A percentile compares a stretch with the other conserved stretches of the same genome.
phyloP scores from a whole-genome alignment of 1,140 invertebrate species.

The Drosophila parabipectinata region DNA sequence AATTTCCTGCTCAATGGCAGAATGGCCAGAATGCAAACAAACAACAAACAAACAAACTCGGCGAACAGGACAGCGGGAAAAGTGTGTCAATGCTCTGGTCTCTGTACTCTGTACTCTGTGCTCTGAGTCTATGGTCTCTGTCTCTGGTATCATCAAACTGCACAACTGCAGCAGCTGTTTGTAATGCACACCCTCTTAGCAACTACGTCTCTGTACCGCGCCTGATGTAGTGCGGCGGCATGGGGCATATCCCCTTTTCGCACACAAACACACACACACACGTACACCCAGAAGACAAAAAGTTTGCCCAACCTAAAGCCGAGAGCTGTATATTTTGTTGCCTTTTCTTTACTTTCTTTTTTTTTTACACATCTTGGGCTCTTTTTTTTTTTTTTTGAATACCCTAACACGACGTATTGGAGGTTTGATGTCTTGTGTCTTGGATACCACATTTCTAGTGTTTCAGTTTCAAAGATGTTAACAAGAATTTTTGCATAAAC shows the following conservation, averaged over 20 bases:
- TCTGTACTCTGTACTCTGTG: not conserved
- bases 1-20: slow-evolving; percentile 49
- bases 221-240: too few relatives aligned
- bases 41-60: slow-evolving; percentile 27
- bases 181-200: slow-evolving; percentile 6
- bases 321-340: slow-evolving; percentile 45
- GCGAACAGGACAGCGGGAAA: slow-evolving; percentile 17
- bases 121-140: not conserved
- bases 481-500: too few relatives aligned
- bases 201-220: not conserved
- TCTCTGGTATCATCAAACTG: slow-evolving; percentile 16
- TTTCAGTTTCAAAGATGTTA: too few relatives aligned
- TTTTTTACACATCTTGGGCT: slow-evolving; percentile 22
- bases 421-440: not conserved
- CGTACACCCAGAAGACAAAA: slow-evolving; percentile 21
- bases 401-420: not conserved
- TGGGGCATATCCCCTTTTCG: not conserved
- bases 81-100: slow-evolving; percentile 48
- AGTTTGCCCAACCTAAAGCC: slow-evolving; percentile 52
- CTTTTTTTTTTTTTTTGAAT: not conserved
- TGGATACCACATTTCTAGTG: too few relatives aligned
- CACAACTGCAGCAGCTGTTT: slow-evolving; percentile 33
- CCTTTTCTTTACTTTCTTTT: slow-evolving; percentile 10
- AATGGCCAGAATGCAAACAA: slow-evolving; percentile 38
- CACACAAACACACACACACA: not conserved